Evolutionary conservation across 2,113 vertebrate species (phyloP).

Genomic region (Poicephalus gulielmi): DNA sequence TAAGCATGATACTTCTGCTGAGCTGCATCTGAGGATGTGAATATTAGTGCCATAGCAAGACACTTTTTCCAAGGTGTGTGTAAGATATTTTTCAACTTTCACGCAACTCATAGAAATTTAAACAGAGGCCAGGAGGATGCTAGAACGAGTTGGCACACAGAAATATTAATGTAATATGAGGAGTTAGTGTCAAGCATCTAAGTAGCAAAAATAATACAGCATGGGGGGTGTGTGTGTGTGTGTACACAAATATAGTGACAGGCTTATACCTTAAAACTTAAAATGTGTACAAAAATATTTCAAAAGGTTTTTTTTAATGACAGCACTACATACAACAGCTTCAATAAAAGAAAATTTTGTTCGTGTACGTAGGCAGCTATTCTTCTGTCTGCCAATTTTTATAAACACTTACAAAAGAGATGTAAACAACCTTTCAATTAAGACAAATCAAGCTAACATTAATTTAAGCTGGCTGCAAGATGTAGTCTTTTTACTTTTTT

Average conservation of each 20-base stretch:
- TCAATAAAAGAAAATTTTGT: slow-evolving; percentile 35
- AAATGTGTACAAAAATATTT: not conserved
- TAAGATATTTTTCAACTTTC: not conserved
- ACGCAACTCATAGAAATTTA: not conserved
- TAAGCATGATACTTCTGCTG: not conserved
- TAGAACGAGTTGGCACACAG: not conserved
- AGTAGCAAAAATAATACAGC: not conserved
- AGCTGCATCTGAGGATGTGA: not conserved
- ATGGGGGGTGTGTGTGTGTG: not conserved
- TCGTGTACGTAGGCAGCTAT: not conserved
- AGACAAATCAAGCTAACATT: slow-evolving; percentile 21
- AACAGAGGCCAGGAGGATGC: not conserved
- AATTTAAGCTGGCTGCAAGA: slow-evolving; percentile 26
- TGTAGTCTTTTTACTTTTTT: not conserved
- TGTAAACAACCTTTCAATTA: slow-evolving; percentile 24
- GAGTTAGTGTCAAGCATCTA: not conserved
- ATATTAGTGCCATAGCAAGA: not conserved
- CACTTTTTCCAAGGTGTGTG: not conserved
- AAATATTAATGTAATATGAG: not conserved
- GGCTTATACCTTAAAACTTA: not conserved
- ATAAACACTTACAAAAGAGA: slow-evolving; percentile 32
- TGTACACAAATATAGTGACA: not conserved
- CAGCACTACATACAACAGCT: not conserved
- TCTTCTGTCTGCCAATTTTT: slow-evolving; percentile 28
- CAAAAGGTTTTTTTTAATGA: not conserved